Evolutionary conservation across 2,797 vertebrate genomes (phyloP).

Genomic region (Takifugu rubripes): DNA sequence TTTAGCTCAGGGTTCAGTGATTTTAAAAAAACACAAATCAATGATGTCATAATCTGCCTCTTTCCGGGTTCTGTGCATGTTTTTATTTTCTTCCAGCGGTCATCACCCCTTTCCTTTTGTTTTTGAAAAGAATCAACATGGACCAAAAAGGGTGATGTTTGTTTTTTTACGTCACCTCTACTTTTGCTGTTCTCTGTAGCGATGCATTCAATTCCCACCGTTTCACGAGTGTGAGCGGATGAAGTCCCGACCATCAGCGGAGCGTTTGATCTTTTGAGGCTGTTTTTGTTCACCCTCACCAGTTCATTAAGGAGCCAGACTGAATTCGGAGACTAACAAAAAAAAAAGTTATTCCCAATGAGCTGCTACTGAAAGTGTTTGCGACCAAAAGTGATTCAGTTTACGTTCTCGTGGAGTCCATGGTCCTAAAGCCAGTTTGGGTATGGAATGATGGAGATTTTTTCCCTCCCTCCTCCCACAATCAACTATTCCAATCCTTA

Average conservation of each 20-base stretch:
- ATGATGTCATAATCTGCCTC: slow-evolving; percentile 71
- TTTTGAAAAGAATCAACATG: slow-evolving; percentile 41
- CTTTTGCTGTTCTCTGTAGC: slow-evolving; percentile 32
- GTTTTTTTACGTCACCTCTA: slow-evolving; percentile 28
- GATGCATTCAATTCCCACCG: neutral
- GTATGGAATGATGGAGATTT: neutral
- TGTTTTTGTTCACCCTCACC: neutral
- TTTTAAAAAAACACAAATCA: slow-evolving; percentile 56
- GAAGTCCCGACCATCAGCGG: neutral
- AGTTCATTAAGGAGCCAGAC: slow-evolving; percentile 17
- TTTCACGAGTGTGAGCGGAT: slow-evolving; percentile 7
- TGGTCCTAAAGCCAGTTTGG: neutral
- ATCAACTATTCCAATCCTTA: no score
- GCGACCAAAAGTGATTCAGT: neutral
- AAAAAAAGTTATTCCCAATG: no score
- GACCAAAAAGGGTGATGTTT: slow-evolving; percentile 66
- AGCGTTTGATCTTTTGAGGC: neutral
- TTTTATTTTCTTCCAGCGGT: slow-evolving; percentile 9
- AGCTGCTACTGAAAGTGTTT: no score
- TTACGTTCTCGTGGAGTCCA: slow-evolving; percentile 1
- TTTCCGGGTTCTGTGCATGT: slow-evolving; percentile 51
- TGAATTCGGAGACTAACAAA: slow-evolving; percentile 1
- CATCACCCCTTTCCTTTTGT: slow-evolving; percentile 22
- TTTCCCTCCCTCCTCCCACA: no score
- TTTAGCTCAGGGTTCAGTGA: slow-evolving; percentile 79